These are phyloP conservation scores for Botia almorhae DNA, from an alignment of 2,797 vertebrate species.

Conservation along the genomic window DNA sequence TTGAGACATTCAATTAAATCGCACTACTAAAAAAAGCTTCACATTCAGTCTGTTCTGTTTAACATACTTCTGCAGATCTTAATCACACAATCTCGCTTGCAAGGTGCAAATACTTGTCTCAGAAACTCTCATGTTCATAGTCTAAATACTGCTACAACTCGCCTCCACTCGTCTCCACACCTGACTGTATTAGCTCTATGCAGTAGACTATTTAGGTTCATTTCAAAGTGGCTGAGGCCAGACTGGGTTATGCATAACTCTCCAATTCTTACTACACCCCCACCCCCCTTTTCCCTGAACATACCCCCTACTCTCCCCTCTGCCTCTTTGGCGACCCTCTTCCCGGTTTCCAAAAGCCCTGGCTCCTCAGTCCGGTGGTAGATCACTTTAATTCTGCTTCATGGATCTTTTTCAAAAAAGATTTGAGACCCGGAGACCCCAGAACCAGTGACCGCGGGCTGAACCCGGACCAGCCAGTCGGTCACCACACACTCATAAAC, in stretches of 20 bases:
- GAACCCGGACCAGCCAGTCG: slow-evolving; percentile 74
- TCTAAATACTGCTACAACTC: neutral
- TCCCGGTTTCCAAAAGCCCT: slow-evolving; percentile 59
- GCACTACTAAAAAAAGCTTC: neutral
- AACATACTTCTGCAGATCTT: neutral
- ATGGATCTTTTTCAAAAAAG: slow-evolving; percentile 83
- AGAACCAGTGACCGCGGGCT: slow-evolving; percentile 78
- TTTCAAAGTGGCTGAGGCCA: slow-evolving; percentile 78
- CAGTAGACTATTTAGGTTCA: slow-evolving; percentile 75
- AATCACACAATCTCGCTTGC: neutral
- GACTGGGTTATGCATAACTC: slow-evolving; percentile 75
- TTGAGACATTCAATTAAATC: neutral
- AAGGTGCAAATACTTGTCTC: neutral
- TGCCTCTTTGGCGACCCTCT: slow-evolving; percentile 50
- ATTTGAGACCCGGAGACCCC: slow-evolving; percentile 75
- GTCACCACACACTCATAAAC: slow-evolving; percentile 71
- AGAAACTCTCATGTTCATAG: neutral
- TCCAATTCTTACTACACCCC: slow-evolving; percentile 54
- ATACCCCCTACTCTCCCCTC: slow-evolving; percentile 52
- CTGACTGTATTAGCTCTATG: slow-evolving; percentile 60
- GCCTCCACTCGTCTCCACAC: no score
- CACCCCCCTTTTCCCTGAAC: slow-evolving; percentile 45
- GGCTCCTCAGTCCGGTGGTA: slow-evolving; percentile 75
- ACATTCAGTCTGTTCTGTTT: neutral
- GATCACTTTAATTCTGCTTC: slow-evolving; percentile 88